phyloP scores from a whole-genome alignment of 2,113 vertebrate species.

The Peromyscus maniculatus region DNA sequence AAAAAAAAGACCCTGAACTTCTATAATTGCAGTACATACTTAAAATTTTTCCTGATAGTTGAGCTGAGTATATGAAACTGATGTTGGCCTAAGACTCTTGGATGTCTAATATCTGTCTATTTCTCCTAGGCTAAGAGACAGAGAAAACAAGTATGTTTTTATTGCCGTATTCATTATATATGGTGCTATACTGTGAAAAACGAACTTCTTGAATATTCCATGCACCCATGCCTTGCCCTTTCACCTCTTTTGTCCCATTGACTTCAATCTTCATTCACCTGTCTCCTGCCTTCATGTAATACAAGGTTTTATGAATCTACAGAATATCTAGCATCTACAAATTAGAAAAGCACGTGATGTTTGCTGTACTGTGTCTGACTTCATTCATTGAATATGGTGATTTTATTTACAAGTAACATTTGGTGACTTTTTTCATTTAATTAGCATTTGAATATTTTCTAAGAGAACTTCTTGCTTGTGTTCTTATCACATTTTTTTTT shows the following conservation, averaged over 20 bases:
- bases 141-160: neutral
- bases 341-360: neutral
- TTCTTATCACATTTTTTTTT: neutral
- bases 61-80: neutral
- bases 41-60: neutral
- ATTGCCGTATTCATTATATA: neutral
- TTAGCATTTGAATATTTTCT: constrained; percentile 17
- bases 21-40: neutral
- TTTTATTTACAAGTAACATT: neutral
- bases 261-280: neutral
- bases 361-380: no score
- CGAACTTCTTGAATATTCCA: neutral
- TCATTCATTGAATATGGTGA: neutral
- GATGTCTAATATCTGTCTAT: neutral
- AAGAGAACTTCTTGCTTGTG: neutral
- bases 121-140: neutral
- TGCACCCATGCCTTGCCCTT: no score
- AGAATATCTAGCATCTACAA: neutral
- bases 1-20: neutral
- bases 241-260: neutral
- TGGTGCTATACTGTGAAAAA: neutral
- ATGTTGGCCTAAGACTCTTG: neutral
- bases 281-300: neutral
- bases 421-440: neutral
- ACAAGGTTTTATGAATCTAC: neutral